Base-by-base conservation (phyloP, 2,113 vertebrate genomes). In the Dasyprocta punctata region DNA sequence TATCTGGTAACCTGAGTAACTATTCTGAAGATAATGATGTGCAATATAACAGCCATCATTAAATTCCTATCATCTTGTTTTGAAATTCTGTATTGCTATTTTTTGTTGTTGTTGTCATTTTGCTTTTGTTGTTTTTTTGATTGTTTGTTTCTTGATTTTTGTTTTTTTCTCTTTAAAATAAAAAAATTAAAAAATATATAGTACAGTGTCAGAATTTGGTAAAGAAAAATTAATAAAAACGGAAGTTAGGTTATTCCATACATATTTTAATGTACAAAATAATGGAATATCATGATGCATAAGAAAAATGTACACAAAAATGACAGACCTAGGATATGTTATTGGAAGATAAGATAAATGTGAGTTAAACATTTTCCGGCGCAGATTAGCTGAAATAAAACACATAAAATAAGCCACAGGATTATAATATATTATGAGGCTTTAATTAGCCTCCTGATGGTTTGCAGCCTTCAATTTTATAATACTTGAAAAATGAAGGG, bases 141-240 rank as follows among this genome's bases (percentile, higher is more conserved):
- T 56, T 56, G 54, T 17, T 56, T 56, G 54, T 4, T 56, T 4
- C 16, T 56, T 56, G 17, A 19, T 56, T 56, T 49, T 49, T 49
- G 47, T 6, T 49, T n/a, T 56, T 56, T 56, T 56, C 54, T 56
- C 17, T 56, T 56, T 5, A 56, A 56, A 56, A 56, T 5, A 56
- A 56, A 56, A 56, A 56, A 56, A 17, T 56, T 54, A 4, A 20
- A 56, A 56, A 56, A 5, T 56, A 82, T 61, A 60, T 17, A 92
- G 61, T 2, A 47, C 8, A 41, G 36, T 77, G 36, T 61, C 10
- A 82, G 60, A 89, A 56, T 36, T 85, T 77, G 63, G 44, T 19
- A 83, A 95, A 90, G 16, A 16, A 78, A 87, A 92, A 84, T 30
- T 24, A 78, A 81, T 81, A 77, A 67, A 93, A 82, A 36, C 24